These are phyloP conservation scores for Etheostoma spectabile DNA, from an alignment of 2,113 vertebrate genomes.

Conservation along the genomic window DNA sequence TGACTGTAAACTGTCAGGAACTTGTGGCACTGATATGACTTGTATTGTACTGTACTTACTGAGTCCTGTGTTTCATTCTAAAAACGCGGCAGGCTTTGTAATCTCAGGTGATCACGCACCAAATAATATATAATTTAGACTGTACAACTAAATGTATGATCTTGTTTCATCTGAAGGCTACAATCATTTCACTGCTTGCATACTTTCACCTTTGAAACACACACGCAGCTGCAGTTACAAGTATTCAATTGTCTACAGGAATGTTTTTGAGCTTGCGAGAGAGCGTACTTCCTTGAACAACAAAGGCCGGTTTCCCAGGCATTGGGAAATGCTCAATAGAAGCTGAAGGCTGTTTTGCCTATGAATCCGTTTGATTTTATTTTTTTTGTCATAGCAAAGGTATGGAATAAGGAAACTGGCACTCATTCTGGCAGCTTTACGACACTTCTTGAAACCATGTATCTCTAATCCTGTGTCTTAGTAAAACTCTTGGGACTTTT, in stretches of 20 bases:
- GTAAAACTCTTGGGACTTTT: background rate
- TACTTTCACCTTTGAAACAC: constrained; percentile 33
- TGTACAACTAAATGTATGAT: background rate
- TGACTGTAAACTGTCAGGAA: constrained; percentile 46
- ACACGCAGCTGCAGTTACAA: constrained; percentile 41
- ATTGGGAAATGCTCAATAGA: constrained; percentile 35
- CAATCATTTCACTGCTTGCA: background rate
- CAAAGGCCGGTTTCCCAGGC: constrained; percentile 48
- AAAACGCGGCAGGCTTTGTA: background rate
- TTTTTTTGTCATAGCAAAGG: constrained; percentile 21
- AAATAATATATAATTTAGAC: background rate
- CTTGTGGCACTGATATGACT: background rate
- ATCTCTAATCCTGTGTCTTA: background rate
- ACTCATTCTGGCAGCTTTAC: background rate
- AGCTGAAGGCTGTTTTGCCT: constrained; percentile 16
- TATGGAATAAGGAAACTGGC: background rate
- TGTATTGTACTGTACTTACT: constrained; percentile 2
- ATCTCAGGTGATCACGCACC: background rate
- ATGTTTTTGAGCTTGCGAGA: constrained; percentile 48
- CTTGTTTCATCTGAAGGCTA: background rate
- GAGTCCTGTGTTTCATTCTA: background rate
- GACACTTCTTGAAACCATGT: constrained; percentile 1
- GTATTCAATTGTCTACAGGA: constrained; percentile 43
- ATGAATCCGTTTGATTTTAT: constrained; percentile 28
- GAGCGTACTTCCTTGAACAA: constrained; percentile 57